Evolutionary conservation across 2,888 invertebrate genomes (phyloP).

Genomic region (Chloroclysta siterata): DNA sequence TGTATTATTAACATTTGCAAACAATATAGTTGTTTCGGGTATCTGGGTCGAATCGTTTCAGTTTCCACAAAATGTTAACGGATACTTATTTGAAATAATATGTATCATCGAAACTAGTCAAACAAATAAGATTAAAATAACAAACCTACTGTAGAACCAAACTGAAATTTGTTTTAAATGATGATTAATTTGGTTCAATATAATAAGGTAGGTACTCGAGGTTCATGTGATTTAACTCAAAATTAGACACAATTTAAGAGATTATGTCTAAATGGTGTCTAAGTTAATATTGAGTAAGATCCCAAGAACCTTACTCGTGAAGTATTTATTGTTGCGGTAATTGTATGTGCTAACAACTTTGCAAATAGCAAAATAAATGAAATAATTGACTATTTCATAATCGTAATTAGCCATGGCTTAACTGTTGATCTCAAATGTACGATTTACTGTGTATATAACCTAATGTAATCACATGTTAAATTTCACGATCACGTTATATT

Average conservation of each 20-base stretch:
- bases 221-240: too few species aligned
- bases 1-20: conserved; percentile 25
- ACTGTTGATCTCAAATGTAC: conserved; percentile 81
- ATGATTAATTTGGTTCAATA: too few species aligned
- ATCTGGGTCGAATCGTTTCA: conserved; percentile 21
- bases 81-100: conserved; percentile 45
- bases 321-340: conserved; percentile 17
- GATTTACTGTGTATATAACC: conserved; percentile 76
- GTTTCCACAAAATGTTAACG: conserved; percentile 33
- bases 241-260: not conserved
- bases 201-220: too few species aligned
- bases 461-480: conserved; percentile 84
- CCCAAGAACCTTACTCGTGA: not conserved
- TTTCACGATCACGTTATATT: conserved; percentile 72
- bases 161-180: not conserved
- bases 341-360: conserved; percentile 33
- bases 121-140: conserved; percentile 46
- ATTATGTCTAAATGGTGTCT: not conserved
- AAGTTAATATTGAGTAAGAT: conserved; percentile 1
- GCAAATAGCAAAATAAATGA: conserved; percentile 31
- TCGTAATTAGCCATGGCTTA: conserved; percentile 74
- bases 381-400: conserved; percentile 53
- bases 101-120: conserved; percentile 69
- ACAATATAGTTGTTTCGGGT: not conserved
- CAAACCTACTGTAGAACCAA: not conserved